These are phyloP conservation scores for Pardosa pseudoannulata DNA, from an alignment of 2,888 invertebrate genomes.

Conservation along the genomic window DNA sequence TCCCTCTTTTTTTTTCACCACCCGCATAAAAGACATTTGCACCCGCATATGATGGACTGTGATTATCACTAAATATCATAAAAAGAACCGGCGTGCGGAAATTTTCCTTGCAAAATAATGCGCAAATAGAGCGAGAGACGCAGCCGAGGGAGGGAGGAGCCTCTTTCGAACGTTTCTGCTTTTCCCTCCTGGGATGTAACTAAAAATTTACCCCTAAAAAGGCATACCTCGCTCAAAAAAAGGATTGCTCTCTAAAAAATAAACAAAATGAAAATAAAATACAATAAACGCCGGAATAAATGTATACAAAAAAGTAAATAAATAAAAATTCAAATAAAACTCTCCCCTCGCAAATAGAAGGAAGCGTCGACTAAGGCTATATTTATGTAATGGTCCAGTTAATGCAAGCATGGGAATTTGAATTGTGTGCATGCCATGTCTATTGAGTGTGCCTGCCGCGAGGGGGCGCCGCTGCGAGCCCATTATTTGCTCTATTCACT, in stretches of 20 bases:
- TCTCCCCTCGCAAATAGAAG: constrained; percentile 22
- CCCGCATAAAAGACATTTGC: constrained; percentile 45
- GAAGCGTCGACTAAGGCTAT: constrained; percentile 60
- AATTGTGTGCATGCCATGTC: constrained; percentile 72
- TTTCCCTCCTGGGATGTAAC: constrained; percentile 23
- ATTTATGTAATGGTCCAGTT: constrained; percentile 71
- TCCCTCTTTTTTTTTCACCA: constrained; percentile 13
- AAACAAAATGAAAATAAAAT: constrained; percentile 51
- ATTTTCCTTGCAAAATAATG: constrained; percentile 21
- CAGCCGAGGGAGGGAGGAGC: background rate
- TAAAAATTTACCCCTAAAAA: constrained; percentile 56
- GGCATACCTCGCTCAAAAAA: constrained; percentile 49
- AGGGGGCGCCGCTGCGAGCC: constrained; percentile 50
- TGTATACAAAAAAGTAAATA: constrained; percentile 16
- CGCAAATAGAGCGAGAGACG: background rate
- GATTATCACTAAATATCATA: constrained; percentile 66
- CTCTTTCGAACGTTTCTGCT: background rate
- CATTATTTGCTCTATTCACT: constrained; percentile 69
- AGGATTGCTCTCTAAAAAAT: constrained; percentile 56
- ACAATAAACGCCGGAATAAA: constrained; percentile 48
- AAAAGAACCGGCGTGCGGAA: background rate
- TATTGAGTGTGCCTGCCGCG: constrained; percentile 54
- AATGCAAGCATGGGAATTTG: constrained; percentile 72
- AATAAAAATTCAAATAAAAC: constrained; percentile 69
- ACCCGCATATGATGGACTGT: constrained; percentile 48